Percentiles rank a stretch among this genome's conserved stretches.
Evolutionary conservation across 1,140 invertebrate species (phyloP).

Genomic region (Capitella teleta): DNA sequence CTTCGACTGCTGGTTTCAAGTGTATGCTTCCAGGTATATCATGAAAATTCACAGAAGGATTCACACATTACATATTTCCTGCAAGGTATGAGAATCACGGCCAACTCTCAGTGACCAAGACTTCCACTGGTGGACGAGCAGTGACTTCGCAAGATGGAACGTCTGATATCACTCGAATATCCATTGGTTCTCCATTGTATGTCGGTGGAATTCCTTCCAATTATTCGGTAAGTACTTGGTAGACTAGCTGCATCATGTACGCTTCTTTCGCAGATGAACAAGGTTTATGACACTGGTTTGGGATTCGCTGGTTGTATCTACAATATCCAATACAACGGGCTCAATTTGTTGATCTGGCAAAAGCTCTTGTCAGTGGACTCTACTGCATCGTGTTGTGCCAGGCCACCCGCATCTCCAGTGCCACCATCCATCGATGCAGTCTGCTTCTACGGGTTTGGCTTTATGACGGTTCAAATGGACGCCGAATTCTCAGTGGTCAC

Average conservation of each 20-base stretch:
- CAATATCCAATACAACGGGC: constrained; percentile 9
- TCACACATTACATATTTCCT: not conserved
- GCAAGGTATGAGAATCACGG: not conserved
- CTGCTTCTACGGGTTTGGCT: constrained; percentile 10
- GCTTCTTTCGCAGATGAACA: not conserved
- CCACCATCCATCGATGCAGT: constrained; percentile 5
- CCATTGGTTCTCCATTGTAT: not conserved
- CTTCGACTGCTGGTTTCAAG: constrained; percentile 7
- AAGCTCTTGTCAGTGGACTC: constrained; percentile 1
- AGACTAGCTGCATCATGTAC: not conserved
- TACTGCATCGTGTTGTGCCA: constrained; percentile 8
- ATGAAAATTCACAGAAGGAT: too few species aligned
- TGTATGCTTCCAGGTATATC: constrained; percentile 10
- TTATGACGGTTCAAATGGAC: not conserved
- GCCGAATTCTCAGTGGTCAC: not conserved
- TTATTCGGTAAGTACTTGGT: not conserved
- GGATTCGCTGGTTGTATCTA: constrained; percentile 12
- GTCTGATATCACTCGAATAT: not conserved
- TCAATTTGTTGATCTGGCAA: constrained; percentile 7
- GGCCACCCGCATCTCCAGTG: not conserved
- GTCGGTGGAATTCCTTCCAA: not conserved
- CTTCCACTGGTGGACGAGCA: not conserved
- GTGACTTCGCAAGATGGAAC: not conserved
- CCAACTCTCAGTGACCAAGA: not conserved
- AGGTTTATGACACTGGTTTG: not conserved